Evolutionary conservation across 2,113 vertebrate genomes (phyloP).

Genomic region (Indri indri): DNA sequence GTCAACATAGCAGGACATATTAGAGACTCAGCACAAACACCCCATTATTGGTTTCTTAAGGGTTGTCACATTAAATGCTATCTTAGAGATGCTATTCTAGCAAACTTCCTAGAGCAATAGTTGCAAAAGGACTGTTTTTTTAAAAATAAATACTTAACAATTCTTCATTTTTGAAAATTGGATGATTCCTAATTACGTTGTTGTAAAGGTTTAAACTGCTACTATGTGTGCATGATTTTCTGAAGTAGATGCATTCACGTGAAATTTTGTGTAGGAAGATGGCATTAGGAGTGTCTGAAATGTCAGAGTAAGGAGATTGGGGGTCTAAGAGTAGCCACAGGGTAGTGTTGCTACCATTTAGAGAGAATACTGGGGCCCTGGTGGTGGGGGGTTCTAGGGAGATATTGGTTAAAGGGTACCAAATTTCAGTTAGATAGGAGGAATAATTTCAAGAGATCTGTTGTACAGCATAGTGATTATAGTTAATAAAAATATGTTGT

Average conservation of each 20-base stretch:
- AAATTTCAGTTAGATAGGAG: background rate
- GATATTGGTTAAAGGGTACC: background rate
- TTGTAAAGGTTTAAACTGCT: background rate
- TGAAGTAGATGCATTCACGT: background rate
- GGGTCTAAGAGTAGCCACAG: background rate
- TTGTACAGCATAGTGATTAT: background rate
- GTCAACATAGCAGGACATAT: rapidly evolving
- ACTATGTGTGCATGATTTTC: background rate
- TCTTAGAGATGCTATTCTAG: background rate
- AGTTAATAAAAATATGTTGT: background rate
- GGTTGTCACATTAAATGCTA: background rate
- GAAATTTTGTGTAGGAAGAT: background rate
- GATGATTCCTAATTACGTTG: background rate
- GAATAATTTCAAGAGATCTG: background rate
- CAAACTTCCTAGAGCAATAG: background rate
- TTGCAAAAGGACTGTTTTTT: background rate
- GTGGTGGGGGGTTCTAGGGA: background rate
- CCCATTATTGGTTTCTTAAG: background rate
- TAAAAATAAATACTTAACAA: background rate
- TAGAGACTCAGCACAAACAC: background rate
- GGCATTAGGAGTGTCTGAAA: background rate
- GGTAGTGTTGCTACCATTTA: background rate
- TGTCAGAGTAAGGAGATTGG: background rate
- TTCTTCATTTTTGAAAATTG: background rate
- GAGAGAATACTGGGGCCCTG: background rate